Evolutionary conservation across 1,140 invertebrate genomes (phyloP), one percentile per base, ranked within the genome.

Genomic region (Ctenoplectra terminalis): DNA sequence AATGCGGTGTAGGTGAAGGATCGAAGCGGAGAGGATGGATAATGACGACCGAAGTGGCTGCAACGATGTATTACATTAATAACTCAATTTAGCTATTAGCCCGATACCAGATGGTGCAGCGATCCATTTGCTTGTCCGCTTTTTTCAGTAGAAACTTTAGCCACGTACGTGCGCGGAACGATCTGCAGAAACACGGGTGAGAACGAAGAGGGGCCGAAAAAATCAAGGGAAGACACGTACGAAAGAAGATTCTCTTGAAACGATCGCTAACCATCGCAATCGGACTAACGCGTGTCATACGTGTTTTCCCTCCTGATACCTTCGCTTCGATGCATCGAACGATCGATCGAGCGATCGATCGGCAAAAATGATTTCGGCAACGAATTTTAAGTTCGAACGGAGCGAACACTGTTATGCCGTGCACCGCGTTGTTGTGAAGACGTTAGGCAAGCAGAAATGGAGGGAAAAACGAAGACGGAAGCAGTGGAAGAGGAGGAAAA

Each of bases 391-490:
- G 43, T 40, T 26, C 20, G 34, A 34, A 20, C 43, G 29, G 20
- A 2, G 29, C 8, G 50, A 52, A 69, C 13, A 11, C 13, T 20
- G 48, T 20, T 29, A 31, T 9, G 13, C n/a, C 11, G 31, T 26
- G 34, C n/a, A 52, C n/a, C 34, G 31, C 63, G 20, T 9, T 63
- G 34, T 58, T 48, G 56, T 48, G 43, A 61, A 58, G 43, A 70
- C 64, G 58, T 64, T 48, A 46, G 17, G 29, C 60, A 40, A 29
- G 58, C n/a, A 50, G 13, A 58, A 60, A 20, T 31, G 67, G 13
- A 67, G 26, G 70, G 73, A 86, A 71, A 82, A 79, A 66, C 31
- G 48, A 69, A 77, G 60, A 74, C 54, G 43, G 54, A 77, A 80
- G 77, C 73, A 74, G 46, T 74, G 73, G 76, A 64, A 60, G 73